Evolutionary conservation across 2,797 vertebrate genomes (phyloP).

Genomic region (Poecilia wingei): DNA sequence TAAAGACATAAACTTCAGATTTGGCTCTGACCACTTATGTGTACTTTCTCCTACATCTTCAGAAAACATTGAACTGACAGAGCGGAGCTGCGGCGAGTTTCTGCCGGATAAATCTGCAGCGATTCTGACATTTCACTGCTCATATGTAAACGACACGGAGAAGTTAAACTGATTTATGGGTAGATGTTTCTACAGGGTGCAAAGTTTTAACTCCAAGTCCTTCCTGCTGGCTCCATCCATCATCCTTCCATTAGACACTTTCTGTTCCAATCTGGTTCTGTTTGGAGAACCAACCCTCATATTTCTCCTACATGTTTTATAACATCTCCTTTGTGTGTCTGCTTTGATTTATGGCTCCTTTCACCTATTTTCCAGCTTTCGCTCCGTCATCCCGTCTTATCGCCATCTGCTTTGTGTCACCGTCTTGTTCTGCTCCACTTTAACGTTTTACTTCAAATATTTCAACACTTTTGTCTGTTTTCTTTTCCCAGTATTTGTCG

Average conservation of each 20-base stretch:
- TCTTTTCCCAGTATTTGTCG: constrained; percentile 11
- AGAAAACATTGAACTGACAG: not conserved
- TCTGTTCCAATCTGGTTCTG: not conserved
- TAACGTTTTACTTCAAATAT: constrained; percentile 33
- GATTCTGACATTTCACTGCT: not conserved
- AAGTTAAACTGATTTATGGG: not conserved
- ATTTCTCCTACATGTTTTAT: not conserved
- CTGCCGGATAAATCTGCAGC: not conserved
- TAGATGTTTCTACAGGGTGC: not conserved
- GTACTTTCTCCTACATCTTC: not conserved
- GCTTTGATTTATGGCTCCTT: constrained; percentile 4
- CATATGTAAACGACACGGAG: not conserved
- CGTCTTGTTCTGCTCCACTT: constrained; percentile 25
- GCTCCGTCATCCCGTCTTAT: constrained; percentile 6
- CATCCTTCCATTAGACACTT: constrained; percentile 23
- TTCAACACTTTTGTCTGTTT: not conserved
- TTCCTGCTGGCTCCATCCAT: constrained; percentile 14
- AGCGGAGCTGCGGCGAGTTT: not conserved
- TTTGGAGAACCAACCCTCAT: constrained; percentile 14
- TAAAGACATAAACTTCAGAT: constrained; percentile 1
- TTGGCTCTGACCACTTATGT: not conserved
- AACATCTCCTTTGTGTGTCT: constrained; percentile 14
- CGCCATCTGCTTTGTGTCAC: constrained; percentile 50
- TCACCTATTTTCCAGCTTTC: constrained; percentile 16
- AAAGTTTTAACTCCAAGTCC: not conserved